Evolutionary conservation across 2,113 vertebrate genomes (phyloP), one percentile per base, ranked within the genome.

Genomic region (Rhinopomastus cyanomelas): DNA sequence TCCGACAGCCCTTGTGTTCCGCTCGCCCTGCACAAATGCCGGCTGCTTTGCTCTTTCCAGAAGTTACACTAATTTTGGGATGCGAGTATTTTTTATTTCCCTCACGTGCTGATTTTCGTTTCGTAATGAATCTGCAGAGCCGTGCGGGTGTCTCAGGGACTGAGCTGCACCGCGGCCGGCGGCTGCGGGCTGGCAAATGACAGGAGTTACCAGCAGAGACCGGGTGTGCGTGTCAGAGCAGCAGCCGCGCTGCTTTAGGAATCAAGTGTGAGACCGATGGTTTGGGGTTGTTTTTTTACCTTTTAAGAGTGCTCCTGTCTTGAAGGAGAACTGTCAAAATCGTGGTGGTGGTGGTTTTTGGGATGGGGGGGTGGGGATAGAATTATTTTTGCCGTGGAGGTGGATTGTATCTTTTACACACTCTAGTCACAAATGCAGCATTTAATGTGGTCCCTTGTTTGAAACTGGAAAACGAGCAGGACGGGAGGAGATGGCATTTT

Each of bases 271-370:
- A 61, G 65, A 66, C 21, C 0, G 2, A 14, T 42, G 25, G 2
- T 25, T 72, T 61, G 9, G 6, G 2, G 19, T 77, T 30, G 25
- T 27, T 29, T 68, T 51, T 30, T 36, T 49, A n/a, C 52, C 10
- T 36, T 78, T 39, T 23, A 20, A 1, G 11, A 48, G 26, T 0
- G 1, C 44, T 75, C 26, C 29, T 29, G 21, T 32, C 71, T 52
- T 49, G 49, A 52, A 85, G 42, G 11, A 36, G 37, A 81, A 6
- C 51, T 73, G 74, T 61, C 32, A 69, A 49, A 72, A 52, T 56
- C 5, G 4, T 20, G 46, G 6, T 0, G 59, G 64, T 77, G 37
- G 1, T 0, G 0, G 16, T 55, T 12, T 29, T 37, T 16, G 22
- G 36, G 32, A 4, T 2, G 23, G 8, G 7, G 3, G 10, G 7